Base-by-base conservation (phyloP, 2,888 invertebrate species). In the Alloscopus bannaensis region DNA sequence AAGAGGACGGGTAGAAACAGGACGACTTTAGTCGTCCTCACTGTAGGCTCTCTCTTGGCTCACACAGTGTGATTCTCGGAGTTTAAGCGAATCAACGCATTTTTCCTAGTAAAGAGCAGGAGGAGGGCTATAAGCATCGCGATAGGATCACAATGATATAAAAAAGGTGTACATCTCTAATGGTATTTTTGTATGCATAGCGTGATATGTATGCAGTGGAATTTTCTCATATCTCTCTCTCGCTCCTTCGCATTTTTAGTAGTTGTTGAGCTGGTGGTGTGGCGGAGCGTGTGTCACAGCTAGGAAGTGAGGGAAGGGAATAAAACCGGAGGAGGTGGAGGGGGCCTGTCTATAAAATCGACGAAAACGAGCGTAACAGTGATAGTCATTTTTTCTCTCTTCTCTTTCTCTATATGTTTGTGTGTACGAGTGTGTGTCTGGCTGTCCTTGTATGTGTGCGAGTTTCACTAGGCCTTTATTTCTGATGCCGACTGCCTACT, bases 321-420 rank as follows among this genome's bases (percentile, higher is more conserved):
- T 66, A 79, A 71, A 72, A 66, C 40, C 70, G 70, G 55, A 72
- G 79, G 79, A 65, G 79, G 79, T 47, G 71, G 72, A 72, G 79
- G 65, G 72, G 79, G 79, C 72, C 79, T 79, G 79, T 79, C 79
- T 79, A 79, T 79, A 79, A n/a, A n/a, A 71, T 60, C 79, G 65
- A 55, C 70, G 65, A 47, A 47, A 47, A 47, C 4, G n/a, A 47
- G 52, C 20, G 52, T 66, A 64, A 70, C 71, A 78, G 78, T 78
- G 78, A 78, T 78, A 78, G 78, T 70, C 70, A 59, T 65, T 78
- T 73, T 55, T 71, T n/a, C n/a, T n/a, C n/a, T n/a, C n/a, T n/a
- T n/a, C n/a, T n/a, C n/a, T n/a, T n/a, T n/a, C n/a, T n/a, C n/a
- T n/a, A n/a, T n/a, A n/a, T n/a, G n/a, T n/a, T n/a, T n/a, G n/a